Base-by-base conservation (phyloP, 2,797 vertebrate genomes). In the Myotis findleyi region DNA sequence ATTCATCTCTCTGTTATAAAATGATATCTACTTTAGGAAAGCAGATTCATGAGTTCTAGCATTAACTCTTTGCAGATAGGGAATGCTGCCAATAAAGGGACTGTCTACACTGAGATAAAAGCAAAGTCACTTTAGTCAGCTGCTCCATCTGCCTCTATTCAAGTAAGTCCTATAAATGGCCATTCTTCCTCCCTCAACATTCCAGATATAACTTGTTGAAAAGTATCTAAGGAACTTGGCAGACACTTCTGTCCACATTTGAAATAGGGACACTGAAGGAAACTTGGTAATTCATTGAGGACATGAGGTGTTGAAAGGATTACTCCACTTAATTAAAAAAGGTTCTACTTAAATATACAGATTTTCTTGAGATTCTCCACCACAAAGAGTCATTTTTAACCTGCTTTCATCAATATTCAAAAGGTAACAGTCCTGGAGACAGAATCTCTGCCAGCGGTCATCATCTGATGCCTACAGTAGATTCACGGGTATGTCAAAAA, bases 401-500 rank as follows among this genome's bases (percentile, higher is more conserved):
- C 11, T 91, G 21, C 17, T 81, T 90, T 89, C 62, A 92, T 77
- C 30, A 36, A 82, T 73, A 95, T 96, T 96, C 82, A 86, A 93
- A 96, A 93, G 51, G 10, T 87, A 94, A 47, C 69, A 83, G 38
- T 82, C 27, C 20, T 72, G 10, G 76, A 90, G 76, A 90, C n/a
- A 81, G 36, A 91, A 92, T 41, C 25, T 91, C 73, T 88, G 66
- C 41, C 89, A 86, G 75, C 27, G 93, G 27, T 87, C 76, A 87
- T 93, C 84, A 95, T 64, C 82, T 84, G 79, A 91, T 5, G 7
- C 80, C 76, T 87, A 53, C 3, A 80, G 89, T 47, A 91, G 69
- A 93, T 87, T 71, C 64, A 23, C 0, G 0, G 53, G 53, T 89
- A 93, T 89, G 80, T 94, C 47, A 94, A 94, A 96, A 97, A 89